Evolutionary conservation across 2,797 vertebrate species (phyloP).

Genomic region (Clarias fuscus): DNA sequence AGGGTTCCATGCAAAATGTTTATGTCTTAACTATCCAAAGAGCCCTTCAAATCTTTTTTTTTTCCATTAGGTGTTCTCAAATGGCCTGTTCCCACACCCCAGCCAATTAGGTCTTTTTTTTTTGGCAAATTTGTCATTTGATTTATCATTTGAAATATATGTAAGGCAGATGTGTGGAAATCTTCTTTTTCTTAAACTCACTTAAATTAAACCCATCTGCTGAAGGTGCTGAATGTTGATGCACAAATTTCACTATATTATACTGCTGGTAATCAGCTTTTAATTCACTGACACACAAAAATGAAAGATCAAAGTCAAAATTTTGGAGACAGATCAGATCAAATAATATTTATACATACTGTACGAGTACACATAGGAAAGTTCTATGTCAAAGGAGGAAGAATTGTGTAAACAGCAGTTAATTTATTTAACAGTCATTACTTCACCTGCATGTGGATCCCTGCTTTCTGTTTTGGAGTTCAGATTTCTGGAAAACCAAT

Average conservation of each 20-base stretch:
- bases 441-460: neutral
- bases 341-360: neutral
- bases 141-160: neutral
- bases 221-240: neutral
- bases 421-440: slow-evolving; percentile 4
- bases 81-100: neutral
- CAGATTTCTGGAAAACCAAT: slow-evolving; percentile 25
- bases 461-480: slow-evolving; percentile 18
- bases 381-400: neutral
- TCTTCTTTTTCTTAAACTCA: neutral
- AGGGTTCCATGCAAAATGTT: neutral
- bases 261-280: neutral
- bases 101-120: neutral
- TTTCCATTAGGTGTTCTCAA: neutral
- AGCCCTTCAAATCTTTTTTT: neutral
- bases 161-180: neutral
- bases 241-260: neutral
- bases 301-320: neutral
- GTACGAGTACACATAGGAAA: too few species aligned
- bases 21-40: neutral
- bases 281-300: neutral
- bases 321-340: neutral
- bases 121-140: neutral
- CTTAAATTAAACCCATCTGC: neutral
- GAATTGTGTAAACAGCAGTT: neutral